These are phyloP conservation scores for Disparrhopalites patrizii DNA, from an alignment of 2,888 invertebrate species.

Conservation along the genomic window DNA sequence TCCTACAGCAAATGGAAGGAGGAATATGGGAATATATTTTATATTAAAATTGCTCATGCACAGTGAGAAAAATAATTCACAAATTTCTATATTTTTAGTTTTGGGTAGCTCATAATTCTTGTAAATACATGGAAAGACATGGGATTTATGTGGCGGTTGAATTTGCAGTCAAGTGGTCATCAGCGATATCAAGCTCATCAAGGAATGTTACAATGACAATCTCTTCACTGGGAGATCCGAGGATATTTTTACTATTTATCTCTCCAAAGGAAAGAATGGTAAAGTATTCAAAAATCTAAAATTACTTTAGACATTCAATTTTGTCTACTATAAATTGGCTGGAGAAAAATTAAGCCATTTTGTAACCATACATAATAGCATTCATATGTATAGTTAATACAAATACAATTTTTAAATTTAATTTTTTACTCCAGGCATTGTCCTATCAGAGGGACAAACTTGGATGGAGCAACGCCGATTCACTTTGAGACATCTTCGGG, in stretches of 20 bases:
- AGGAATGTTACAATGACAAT: not conserved
- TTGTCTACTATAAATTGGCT: no score
- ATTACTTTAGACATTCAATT: no score
- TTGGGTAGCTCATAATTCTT: not conserved
- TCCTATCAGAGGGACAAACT: not conserved
- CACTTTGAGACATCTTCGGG: not conserved
- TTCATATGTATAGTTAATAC: no score
- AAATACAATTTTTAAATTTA: no score
- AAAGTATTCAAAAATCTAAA: no score
- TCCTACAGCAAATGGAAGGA: not conserved
- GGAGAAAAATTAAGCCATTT: no score
- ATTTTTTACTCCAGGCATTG: no score
- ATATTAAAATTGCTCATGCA: not conserved
- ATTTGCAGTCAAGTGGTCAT: not conserved
- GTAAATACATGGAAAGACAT: no score
- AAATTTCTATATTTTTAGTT: not conserved
- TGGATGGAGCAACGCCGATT: not conserved
- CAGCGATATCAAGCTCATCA: not conserved
- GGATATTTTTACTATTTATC: not conserved
- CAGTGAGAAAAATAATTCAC: not conserved
- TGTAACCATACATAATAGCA: no score
- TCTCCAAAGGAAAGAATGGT: not conserved
- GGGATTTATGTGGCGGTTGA: no score
- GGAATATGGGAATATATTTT: not conserved
- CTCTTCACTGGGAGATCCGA: slow-evolving; percentile 6